Conservation (phyloP, 2,113 vertebrate species). For the Natator depressus region DNA sequence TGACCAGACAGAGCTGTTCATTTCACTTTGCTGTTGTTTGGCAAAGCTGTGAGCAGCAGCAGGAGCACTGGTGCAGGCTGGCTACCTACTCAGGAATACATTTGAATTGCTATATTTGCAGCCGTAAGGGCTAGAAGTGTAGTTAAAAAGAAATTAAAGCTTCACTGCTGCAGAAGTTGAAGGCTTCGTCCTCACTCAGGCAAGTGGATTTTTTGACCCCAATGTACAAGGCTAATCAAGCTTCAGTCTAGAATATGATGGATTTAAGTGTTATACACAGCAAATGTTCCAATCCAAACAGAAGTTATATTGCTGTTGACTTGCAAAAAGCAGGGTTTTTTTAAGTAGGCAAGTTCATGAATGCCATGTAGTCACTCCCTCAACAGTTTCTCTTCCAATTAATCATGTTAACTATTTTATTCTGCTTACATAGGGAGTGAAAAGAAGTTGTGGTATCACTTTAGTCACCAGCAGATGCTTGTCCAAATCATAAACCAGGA, state of each 20-base stretch:
- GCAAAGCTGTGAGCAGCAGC: background rate
- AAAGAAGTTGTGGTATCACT: background rate
- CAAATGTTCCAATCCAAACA: background rate
- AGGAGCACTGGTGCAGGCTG: background rate
- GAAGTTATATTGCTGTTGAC: background rate
- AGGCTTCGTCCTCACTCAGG: accelerated
- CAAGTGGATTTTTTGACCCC: background rate
- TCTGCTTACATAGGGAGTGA: background rate
- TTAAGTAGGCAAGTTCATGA: background rate
- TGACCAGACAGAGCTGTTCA: background rate
- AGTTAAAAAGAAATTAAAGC: background rate
- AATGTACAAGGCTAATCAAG: background rate
- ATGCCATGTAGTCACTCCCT: background rate
- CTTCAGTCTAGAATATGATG: background rate
- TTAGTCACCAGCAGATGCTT: background rate
- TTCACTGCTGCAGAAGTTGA: background rate
- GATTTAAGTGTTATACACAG: background rate
- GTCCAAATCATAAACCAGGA: background rate
- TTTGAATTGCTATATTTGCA: background rate
- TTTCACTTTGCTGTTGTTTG: background rate
- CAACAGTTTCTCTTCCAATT: background rate
- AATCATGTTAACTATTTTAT: slow-evolving; percentile 13
- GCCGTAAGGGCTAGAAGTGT: background rate
- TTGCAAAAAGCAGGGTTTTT: background rate
- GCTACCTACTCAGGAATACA: background rate